Conservation (phyloP, 2,888 invertebrate genomes). For the Noctua janthina region DNA sequence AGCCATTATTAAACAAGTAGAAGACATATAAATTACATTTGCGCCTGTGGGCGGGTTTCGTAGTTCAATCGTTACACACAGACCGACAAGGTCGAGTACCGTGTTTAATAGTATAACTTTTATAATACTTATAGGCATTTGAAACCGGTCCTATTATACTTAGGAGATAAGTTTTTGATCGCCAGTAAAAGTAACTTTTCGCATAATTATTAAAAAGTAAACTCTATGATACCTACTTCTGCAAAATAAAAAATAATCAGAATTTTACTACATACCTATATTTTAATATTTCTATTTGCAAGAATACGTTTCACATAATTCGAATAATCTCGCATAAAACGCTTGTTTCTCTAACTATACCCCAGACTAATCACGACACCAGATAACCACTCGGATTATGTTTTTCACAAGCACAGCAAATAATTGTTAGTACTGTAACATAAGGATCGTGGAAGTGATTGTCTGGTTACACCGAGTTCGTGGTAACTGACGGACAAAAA, state of each 20-base stretch:
- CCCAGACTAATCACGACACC: slow-evolving; percentile 73
- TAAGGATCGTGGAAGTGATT: slow-evolving; percentile 59
- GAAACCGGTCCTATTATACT: slow-evolving; percentile 69
- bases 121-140: slow-evolving; percentile 81
- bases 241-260: not conserved
- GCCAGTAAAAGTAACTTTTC: slow-evolving; percentile 37
- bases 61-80: slow-evolving; percentile 70
- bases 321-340: slow-evolving; percentile 10
- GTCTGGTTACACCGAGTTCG: slow-evolving; percentile 15
- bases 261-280: not conserved
- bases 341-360: slow-evolving; percentile 21
- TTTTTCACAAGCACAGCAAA: slow-evolving; percentile 78
- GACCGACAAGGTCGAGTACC: slow-evolving; percentile 78
- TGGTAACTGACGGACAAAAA: slow-evolving; percentile 14
- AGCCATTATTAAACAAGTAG: slow-evolving; percentile 60
- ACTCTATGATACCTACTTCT: not conserved
- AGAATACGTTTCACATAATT: slow-evolving; percentile 5
- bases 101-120: slow-evolving; percentile 77
- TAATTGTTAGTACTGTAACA: slow-evolving; percentile 79
- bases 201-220: slow-evolving; percentile 12
- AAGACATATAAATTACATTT: slow-evolving; percentile 74
- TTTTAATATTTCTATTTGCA: not conserved
- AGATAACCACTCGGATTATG: slow-evolving; percentile 77
- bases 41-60: slow-evolving; percentile 72
- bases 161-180: slow-evolving; percentile 57